phyloP scores from a whole-genome alignment of 2,797 vertebrate species.

The Enteromius anoplus region DNA sequence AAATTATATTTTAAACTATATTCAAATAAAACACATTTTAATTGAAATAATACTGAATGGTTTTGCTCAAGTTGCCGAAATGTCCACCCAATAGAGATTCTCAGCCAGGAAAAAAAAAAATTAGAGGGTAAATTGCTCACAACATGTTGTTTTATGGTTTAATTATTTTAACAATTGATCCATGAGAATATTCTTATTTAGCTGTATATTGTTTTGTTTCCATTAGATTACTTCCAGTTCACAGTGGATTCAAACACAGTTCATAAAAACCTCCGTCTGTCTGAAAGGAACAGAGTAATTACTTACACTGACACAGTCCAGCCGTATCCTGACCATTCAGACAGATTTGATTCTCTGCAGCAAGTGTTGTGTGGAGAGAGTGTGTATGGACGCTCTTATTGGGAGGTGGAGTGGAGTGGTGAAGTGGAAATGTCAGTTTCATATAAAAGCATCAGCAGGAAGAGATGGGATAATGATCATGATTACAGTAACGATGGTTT shows the following conservation, averaged over 20 bases:
- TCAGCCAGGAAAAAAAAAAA: too few species aligned
- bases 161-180: background rate
- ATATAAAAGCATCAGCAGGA: background rate
- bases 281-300: background rate
- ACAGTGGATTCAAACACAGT: background rate
- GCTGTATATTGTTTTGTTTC: background rate
- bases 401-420: constrained; percentile 20
- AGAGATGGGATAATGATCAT: rapidly evolving
- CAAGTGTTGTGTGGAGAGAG: background rate
- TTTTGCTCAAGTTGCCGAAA: too few species aligned
- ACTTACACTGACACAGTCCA: rapidly evolving
- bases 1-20: too few species aligned
- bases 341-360: background rate
- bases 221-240: background rate
- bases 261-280: background rate
- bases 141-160: background rate
- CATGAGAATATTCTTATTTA: background rate
- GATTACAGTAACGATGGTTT: background rate
- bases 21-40: too few species aligned
- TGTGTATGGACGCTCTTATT: constrained; percentile 18
- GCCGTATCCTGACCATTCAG: background rate
- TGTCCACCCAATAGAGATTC: too few species aligned
- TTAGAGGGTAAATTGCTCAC: background rate
- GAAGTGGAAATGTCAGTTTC: rapidly evolving
- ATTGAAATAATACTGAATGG: too few species aligned